Evolutionary conservation across 2,113 vertebrate species (phyloP).

Genomic region (Aleadryas rufinucha): DNA sequence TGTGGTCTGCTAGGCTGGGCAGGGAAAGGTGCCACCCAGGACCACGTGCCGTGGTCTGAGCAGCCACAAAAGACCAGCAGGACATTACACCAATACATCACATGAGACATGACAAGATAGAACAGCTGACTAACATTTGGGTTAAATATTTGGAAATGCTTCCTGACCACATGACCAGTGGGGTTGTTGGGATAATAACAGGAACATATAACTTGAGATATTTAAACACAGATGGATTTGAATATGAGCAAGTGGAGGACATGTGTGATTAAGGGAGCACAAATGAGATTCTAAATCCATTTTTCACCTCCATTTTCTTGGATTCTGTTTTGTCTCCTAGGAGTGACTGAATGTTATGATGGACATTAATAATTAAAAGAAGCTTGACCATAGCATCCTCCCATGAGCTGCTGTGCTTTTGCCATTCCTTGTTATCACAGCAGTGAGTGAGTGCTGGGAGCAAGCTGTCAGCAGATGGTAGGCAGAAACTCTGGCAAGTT

Average conservation of each 20-base stretch:
- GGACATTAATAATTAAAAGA: not conserved
- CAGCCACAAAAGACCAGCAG: not conserved
- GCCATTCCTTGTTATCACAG: not conserved
- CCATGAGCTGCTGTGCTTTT: not conserved
- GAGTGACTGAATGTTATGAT: not conserved
- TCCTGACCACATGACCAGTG: not conserved
- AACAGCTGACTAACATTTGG: not conserved
- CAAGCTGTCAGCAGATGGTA: not conserved
- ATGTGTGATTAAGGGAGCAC: not conserved
- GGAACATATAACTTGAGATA: not conserved
- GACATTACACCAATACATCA: not conserved
- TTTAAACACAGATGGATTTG: not conserved
- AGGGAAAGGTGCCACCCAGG: not conserved
- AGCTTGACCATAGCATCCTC: not conserved
- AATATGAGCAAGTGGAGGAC: not conserved
- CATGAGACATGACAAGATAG: not conserved
- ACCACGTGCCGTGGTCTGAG: not conserved
- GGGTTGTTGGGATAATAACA: not conserved
- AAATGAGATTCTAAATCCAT: not conserved
- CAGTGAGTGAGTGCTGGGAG: not conserved
- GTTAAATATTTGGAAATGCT: not conserved
- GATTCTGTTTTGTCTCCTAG: not conserved
- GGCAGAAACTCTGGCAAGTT: not conserved
- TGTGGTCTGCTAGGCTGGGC: not conserved
- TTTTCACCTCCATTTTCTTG: not conserved